Evolutionary conservation across 2,113 vertebrate genomes (phyloP), one percentile per base, ranked within the genome.

Genomic region (Callipepla californica): DNA sequence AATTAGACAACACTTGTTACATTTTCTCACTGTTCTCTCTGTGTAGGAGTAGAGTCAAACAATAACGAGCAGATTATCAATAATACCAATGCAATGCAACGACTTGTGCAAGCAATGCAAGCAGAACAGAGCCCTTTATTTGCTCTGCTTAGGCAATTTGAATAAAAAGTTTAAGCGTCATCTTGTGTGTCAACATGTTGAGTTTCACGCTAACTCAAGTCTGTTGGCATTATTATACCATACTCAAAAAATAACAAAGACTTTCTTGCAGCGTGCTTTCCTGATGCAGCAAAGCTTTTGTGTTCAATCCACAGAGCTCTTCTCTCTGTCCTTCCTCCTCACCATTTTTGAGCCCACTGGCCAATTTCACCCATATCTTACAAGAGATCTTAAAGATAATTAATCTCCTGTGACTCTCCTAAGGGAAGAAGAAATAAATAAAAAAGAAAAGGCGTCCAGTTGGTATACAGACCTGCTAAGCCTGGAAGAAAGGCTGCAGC

Each of bases 401-500:
- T 83, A 95, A 86, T 76, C 90, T 93, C 69, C 47, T 80, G 82
- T 63, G 80, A 92, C 88, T 75, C 67, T 74, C 68, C 73, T 70
- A 85, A 36, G 38, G 32, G 57, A n/a, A 28, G 19, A 63, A 40
- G 7, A 53, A 16, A 53, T 9, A 30, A 30, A 63, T 11, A n/a
- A 58, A n/a, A 57, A 38, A 63, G 62, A 70, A 70, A 90, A 94
- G 88, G 73, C 17, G 42, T 80, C 87, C 88, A 93, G 92, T 95
- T 95, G 93, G 95, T 94, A 58, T 5, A 10, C 75, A 92, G 93
- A 86, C 68, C 88, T 0, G 15, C 20, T 28, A 85, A 94, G 92
- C 47, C 85, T 92, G 82, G 50, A 77, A 80, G 95, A 80, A 92
- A 94, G 93, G 88, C 96, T 96, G 88, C 82, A 86, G 96, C 1